Evolutionary conservation across 2,797 vertebrate species (phyloP).

Genomic region (Rhynchotus rufescens): DNA sequence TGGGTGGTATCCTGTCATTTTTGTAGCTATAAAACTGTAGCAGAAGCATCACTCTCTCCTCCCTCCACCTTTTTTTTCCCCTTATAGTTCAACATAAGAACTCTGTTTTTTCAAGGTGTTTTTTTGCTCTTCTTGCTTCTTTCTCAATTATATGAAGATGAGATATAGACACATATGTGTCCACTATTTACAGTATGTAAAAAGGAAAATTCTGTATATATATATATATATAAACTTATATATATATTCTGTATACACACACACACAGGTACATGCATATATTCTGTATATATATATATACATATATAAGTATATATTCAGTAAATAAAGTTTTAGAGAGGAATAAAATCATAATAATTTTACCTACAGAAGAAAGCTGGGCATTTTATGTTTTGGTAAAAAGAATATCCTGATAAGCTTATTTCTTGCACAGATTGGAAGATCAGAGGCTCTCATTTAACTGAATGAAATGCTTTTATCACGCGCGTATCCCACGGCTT

Average conservation of each 20-base stretch:
- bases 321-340: not conserved
- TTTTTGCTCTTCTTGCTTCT: not conserved
- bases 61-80: not conserved
- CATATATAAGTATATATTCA: not conserved
- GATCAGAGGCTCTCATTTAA: not conserved
- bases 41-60: not conserved
- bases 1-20: not conserved
- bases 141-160: not conserved
- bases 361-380: not conserved
- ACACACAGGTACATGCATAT: not conserved
- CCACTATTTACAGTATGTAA: not conserved
- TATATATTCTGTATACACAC: not conserved
- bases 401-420: not conserved
- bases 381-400: not conserved
- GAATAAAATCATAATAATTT: not conserved
- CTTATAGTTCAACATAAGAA: not conserved
- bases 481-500: constrained; percentile 16
- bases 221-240: too few relatives aligned
- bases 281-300: not conserved
- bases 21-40: not conserved
- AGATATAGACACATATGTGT: not conserved
- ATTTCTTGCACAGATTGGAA: not conserved
- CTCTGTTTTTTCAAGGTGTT: not conserved
- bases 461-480: not conserved
- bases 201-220: not conserved